These are phyloP conservation scores for Pyrrhia umbra DNA, from an alignment of 2,888 invertebrate species.

Conservation along the genomic window DNA sequence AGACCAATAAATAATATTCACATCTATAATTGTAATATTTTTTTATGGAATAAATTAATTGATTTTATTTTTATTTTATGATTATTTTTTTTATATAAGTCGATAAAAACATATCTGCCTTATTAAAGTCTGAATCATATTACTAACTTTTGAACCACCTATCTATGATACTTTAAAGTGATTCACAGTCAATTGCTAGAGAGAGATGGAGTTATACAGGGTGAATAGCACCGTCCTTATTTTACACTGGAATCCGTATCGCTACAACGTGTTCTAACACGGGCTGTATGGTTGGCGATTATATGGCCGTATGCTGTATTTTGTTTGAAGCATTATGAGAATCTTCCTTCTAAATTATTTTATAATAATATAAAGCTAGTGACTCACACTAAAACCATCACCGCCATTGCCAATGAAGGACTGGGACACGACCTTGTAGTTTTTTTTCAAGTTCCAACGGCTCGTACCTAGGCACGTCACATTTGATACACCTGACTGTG, in stretches of 20 bases:
- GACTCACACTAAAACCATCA: conserved; percentile 91
- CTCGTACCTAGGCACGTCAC: conserved; percentile 91
- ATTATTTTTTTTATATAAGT: not conserved
- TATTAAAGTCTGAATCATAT: not conserved
- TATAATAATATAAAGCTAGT: not conserved
- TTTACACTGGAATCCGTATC: no score
- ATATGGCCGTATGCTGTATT: no score
- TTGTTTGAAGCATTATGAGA: no score
- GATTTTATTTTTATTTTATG: not conserved
- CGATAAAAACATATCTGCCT: conserved; percentile 14
- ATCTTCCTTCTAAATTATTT: not conserved
- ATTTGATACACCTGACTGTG: conserved; percentile 91
- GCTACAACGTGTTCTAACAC: no score
- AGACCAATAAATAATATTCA: no score
- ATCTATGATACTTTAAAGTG: no score
- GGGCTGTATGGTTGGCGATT: no score
- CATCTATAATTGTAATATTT: not conserved
- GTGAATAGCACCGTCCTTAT: no score
- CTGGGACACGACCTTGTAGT: conserved; percentile 91
- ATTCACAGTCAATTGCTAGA: no score
- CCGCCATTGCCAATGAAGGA: conserved; percentile 92
- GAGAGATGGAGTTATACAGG: no score
- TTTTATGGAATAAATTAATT: not conserved
- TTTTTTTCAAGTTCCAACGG: conserved; percentile 88
- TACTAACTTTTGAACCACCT: no score